Evolutionary conservation across 2,113 vertebrate genomes (phyloP).

Genomic region (Rhabdornis inornatus): DNA sequence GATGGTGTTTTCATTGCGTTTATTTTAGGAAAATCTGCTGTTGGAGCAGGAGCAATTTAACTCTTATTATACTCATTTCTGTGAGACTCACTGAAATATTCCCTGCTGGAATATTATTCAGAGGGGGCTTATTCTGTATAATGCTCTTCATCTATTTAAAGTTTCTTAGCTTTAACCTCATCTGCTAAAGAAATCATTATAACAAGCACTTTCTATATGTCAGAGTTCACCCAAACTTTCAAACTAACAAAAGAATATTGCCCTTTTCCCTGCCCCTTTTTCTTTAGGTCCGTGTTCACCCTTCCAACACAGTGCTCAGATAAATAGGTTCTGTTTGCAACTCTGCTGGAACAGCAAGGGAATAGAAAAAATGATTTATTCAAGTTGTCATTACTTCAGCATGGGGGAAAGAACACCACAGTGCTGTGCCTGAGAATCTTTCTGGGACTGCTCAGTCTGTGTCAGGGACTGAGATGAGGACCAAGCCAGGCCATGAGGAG

Average conservation of each 20-base stretch:
- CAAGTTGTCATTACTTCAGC: neutral
- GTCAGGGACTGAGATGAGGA: neutral
- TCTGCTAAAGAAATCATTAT: neutral
- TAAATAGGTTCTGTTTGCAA: neutral
- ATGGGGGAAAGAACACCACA: neutral
- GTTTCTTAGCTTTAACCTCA: neutral
- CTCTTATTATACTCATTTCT: slow-evolving; percentile 25
- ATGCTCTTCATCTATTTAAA: neutral
- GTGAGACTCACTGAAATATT: neutral
- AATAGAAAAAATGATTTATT: neutral
- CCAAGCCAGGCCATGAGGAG: neutral
- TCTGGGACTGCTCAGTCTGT: neutral
- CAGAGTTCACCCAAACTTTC: neutral
- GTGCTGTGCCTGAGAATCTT: neutral
- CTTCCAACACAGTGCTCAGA: neutral
- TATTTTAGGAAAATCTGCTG: slow-evolving; percentile 38
- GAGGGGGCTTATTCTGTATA: neutral
- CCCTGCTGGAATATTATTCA: neutral
- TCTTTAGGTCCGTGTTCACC: neutral
- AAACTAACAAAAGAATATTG: neutral
- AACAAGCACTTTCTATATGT: neutral
- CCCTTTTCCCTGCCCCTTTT: neutral
- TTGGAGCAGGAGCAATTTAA: slow-evolving; percentile 32
- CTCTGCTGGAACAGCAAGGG: neutral
- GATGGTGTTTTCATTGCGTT: slow-evolving; percentile 12